Evolutionary conservation across 2,888 invertebrate species (phyloP), one percentile per base, ranked within the genome.

Genomic region (Pyralis farinalis): DNA sequence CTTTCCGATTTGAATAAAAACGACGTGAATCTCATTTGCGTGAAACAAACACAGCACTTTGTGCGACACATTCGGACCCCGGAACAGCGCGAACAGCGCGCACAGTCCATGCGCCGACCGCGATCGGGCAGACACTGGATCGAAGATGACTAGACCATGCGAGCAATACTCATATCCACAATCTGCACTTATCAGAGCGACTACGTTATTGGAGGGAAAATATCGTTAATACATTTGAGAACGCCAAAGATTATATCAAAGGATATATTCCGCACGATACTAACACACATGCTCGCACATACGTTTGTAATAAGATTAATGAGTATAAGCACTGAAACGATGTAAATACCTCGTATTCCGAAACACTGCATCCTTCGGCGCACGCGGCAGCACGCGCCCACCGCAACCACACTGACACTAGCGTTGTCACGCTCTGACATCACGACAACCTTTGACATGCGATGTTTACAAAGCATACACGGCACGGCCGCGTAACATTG

Each of bases 281-380:
- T 3, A 16, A 16, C 4, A 16, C 16, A 16, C 16, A 3, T 16
- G 4, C 4, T 16, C 16, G 16, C 4, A 16, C 16, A 16, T 3
- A 16, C 16, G 16, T 16, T 16, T 16, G 2, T 3, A 16, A 16
- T 16, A 2, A 4, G 3, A 16, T 4, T 16, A 16, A 3, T 16
- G 16, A 3, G 4, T 3, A 16, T 16, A 16, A 3, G 16, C 16
- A 16, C 16, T 16, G 16, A 16, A 16, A 16, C 16, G 16, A 16
- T 16, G 16, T 16, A 16, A 56, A 75, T 81, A 88, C 87, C 87
- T 64, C 81, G 71, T 63, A 86, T 78, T 69, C 86, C 86, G 53
- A 88, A 88, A 63, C 88, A 88, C 75, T 84, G 86, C 83, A 88
- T 87, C 56, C 75, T 85, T 32, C 85, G 62, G 51, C 87, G 86